Evolutionary conservation across 2,797 vertebrate genomes (phyloP).

Genomic region (Cynodonichthys magdalenae): DNA sequence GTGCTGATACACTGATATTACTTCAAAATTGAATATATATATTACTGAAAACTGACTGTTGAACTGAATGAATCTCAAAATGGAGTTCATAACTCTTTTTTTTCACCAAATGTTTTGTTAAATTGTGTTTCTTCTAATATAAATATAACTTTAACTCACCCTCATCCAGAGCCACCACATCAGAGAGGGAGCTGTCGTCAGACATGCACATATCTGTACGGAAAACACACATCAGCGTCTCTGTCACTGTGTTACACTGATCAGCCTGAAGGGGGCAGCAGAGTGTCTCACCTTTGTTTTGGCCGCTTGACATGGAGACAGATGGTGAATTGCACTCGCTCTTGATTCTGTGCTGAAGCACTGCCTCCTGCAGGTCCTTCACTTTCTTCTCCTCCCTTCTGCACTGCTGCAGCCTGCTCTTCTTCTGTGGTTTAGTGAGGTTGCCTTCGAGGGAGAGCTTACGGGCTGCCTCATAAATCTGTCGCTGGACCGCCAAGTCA

Average conservation of each 20-base stretch:
- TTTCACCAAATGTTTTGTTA: neutral
- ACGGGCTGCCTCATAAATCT: slow-evolving; percentile 87
- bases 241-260: neutral
- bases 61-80: no score
- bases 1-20: neutral
- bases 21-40: neutral
- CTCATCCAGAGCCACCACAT: slow-evolving; percentile 85
- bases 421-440: slow-evolving; percentile 86
- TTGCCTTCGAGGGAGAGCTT: slow-evolving; percentile 88
- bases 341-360: slow-evolving; percentile 79
- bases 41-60: no score
- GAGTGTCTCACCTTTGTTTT: slow-evolving; percentile 69
- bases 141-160: slow-evolving; percentile 73
- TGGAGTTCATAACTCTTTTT: neutral
- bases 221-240: slow-evolving; percentile 14
- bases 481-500: slow-evolving; percentile 89
- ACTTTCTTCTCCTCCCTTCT: slow-evolving; percentile 89
- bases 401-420: slow-evolving; percentile 85
- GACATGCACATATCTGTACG: slow-evolving; percentile 78
- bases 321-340: slow-evolving; percentile 67
- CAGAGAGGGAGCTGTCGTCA: slow-evolving; percentile 89
- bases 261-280: slow-evolving; percentile 40
- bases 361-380: slow-evolving; percentile 83
- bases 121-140: neutral
- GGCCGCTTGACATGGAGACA: slow-evolving; percentile 44